These are phyloP conservation scores for Ectemnius lituratus DNA, from an alignment of 2,888 invertebrate genomes.

Conservation along the genomic window DNA sequence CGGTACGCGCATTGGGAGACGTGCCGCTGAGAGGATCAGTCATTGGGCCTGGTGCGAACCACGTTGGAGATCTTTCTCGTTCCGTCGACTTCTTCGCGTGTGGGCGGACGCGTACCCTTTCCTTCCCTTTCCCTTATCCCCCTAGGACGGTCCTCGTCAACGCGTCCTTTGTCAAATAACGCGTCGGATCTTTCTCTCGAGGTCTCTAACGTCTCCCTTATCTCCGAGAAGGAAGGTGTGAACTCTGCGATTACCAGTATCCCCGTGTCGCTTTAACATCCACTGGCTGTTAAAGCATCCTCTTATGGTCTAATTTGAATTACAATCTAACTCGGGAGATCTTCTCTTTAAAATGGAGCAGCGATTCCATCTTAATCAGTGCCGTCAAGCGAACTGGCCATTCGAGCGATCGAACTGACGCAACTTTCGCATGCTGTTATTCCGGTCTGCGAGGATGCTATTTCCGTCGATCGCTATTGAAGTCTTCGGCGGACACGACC, in stretches of 20 bases:
- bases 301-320: too few species aligned
- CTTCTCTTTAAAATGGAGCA: neutral
- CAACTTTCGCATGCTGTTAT: constrained; percentile 13
- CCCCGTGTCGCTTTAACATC: neutral
- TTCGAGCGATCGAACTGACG: constrained; percentile 27
- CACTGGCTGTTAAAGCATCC: too few species aligned
- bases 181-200: neutral
- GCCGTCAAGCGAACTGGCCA: constrained; percentile 9
- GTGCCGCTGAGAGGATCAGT: constrained; percentile 73
- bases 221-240: neutral
- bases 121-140: constrained; percentile 16
- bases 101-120: constrained; percentile 42
- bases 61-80: constrained; percentile 59
- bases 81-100: constrained; percentile 52
- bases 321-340: too few species aligned
- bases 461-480: constrained; percentile 36
- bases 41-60: constrained; percentile 63
- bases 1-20: constrained; percentile 67
- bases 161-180: constrained; percentile 1
- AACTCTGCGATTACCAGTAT: constrained; percentile 1
- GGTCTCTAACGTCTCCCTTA: constrained; percentile 2
- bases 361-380: constrained; percentile 12
- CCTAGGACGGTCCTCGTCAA: neutral
- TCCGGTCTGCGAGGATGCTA: constrained; percentile 21
- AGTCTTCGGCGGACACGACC: constrained; percentile 50